A percentile compares a stretch with the other conserved stretches of the same genome.
Evolutionary conservation across 2,113 vertebrate genomes (phyloP).

Genomic region (Lanius ludovicianus): DNA sequence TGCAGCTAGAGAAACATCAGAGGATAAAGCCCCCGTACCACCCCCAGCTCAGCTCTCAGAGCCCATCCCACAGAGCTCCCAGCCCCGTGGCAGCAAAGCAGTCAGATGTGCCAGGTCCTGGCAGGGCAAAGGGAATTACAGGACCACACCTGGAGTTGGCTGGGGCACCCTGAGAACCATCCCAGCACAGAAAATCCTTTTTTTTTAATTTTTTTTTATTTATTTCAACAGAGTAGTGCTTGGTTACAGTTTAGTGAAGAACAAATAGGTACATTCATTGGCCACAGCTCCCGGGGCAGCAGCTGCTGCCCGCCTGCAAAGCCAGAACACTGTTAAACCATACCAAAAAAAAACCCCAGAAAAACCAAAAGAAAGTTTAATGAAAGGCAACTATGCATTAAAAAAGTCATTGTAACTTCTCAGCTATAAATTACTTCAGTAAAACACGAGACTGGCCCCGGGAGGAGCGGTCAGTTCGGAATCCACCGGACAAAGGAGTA

Average conservation of each 20-base stretch:
- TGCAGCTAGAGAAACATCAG: neutral
- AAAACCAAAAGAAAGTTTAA: neutral
- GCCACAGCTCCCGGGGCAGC: conserved; percentile 71
- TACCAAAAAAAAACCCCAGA: neutral
- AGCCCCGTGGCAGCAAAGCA: rapidly evolving
- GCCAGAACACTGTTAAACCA: conserved; percentile 68
- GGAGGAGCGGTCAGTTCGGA: neutral
- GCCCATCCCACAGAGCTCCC: neutral
- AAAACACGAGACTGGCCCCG: conserved; percentile 43
- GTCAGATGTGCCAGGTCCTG: rapidly evolving
- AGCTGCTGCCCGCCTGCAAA: conserved; percentile 56
- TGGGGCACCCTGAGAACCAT: neutral
- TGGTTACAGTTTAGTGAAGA: conserved; percentile 85
- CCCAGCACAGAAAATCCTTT: conserved; percentile 14
- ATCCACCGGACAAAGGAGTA: neutral
- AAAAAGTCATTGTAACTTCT: conserved; percentile 63
- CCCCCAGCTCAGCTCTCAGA: neutral
- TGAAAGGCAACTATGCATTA: conserved; percentile 74
- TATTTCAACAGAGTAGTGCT: conserved; percentile 87
- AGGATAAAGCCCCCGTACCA: rapidly evolving
- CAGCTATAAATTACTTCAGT: conserved; percentile 74
- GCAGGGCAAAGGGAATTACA: neutral
- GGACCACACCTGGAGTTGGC: neutral
- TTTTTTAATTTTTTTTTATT: conserved; percentile 11
- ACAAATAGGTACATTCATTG: conserved; percentile 89